Base-by-base conservation (phyloP, 2,888 invertebrate species). In the Spodoptera picta region DNA sequence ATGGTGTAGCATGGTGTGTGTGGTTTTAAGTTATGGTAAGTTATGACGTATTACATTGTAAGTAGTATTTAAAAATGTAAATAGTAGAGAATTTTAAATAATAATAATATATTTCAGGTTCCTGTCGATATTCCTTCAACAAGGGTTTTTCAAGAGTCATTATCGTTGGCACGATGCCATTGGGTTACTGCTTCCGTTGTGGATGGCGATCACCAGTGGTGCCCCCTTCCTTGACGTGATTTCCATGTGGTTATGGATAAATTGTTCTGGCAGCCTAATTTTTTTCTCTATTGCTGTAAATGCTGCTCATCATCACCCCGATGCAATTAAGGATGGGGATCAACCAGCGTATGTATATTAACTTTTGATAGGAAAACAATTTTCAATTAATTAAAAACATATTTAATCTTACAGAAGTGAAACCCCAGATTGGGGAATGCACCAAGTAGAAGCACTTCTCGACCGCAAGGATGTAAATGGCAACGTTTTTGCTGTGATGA, bases 301-400 rank as follows among this genome's bases (percentile, higher is more conserved):
- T 83, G 97, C 97, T 0, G 97, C 96, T 1, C 98, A 98, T 90
- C 97, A 97, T 83, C 97, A 97, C 85, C 97, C 97, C 0, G 95
- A 96, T 60, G 96, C 97, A 45, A 96, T 96, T 80, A 97, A 97
- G 83, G 97, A 97, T 80, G 97, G 97, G 2, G 97, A 97, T 86
- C 87, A 95, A 55, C 93, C 95, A 45, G 82, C 79, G 89, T 89
- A 73, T 61, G 2, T 5, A 44, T 43, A 36, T 36, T 9, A 9
- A 36, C 36, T 9, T 36, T 27, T 9, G 9, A 36, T 36, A 36
- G 6, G 36, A 36, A 36, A 36, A 36, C 36, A 36, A 36, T 27
- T 27, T 27, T 27, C 27, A 36, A n/a, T 12, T 61, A 6, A 42
- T 11, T 14, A 11, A 44, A 54, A 27, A 4, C 0, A 41, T 41